Conservation (phyloP, 2,888 invertebrate species). For the Yponomeuta sedellus region DNA sequence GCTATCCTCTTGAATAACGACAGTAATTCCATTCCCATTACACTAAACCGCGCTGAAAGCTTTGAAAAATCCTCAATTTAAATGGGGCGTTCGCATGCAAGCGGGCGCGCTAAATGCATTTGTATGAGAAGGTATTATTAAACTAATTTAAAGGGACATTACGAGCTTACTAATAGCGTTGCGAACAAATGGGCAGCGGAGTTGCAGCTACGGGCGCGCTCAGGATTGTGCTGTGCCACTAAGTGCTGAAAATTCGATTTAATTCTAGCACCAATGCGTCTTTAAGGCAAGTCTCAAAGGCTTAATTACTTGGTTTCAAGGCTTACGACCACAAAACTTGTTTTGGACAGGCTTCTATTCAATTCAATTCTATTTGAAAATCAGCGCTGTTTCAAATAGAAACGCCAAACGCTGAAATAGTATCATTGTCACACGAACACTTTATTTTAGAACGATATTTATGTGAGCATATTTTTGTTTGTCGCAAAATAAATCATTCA, state of each 20-base stretch:
- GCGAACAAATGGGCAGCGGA: slow-evolving; percentile 12
- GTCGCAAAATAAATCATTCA: too few species aligned
- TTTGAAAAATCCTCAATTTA: not conserved
- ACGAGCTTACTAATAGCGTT: slow-evolving; percentile 12
- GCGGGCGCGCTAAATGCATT: slow-evolving; percentile 1
- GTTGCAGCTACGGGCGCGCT: not conserved
- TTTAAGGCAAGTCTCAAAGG: too few species aligned
- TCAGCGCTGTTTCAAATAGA: too few species aligned
- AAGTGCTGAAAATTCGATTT: not conserved
- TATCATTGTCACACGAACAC: too few species aligned
- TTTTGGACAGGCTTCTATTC: too few species aligned
- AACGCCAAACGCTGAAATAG: too few species aligned
- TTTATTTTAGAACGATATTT: too few species aligned
- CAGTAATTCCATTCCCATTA: slow-evolving; percentile 1
- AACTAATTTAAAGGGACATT: slow-evolving; percentile 10
- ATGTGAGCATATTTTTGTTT: too few species aligned
- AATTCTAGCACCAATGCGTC: not conserved
- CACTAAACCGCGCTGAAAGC: not conserved
- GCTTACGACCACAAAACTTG: too few species aligned
- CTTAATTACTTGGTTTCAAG: too few species aligned
- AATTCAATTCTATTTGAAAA: too few species aligned
- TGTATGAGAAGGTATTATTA: slow-evolving; percentile 9
- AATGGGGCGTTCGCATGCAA: not conserved
- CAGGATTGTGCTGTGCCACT: not conserved
- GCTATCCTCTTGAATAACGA: not conserved